These are phyloP conservation scores for Drosophila melanogaster DNA, from an alignment of 1,140 invertebrate genomes.

Conservation along the genomic window DNA sequence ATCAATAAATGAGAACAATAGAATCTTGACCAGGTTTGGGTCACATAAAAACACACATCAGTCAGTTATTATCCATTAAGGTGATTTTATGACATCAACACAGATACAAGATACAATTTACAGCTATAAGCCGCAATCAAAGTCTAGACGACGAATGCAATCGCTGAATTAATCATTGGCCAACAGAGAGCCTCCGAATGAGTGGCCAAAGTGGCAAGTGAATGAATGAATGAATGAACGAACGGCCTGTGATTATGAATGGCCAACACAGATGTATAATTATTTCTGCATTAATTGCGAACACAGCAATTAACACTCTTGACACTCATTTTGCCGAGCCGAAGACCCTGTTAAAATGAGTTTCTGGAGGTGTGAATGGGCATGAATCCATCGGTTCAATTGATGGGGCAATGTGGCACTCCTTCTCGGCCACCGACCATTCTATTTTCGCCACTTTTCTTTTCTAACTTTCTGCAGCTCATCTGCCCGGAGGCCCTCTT, in stretches of 20 bases:
- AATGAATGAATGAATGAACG: slow-evolving; percentile 23
- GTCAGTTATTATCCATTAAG: slow-evolving; percentile 3
- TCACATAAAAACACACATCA: slow-evolving; percentile 3
- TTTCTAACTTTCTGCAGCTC: slow-evolving; percentile 44
- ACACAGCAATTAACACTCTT: slow-evolving; percentile 41
- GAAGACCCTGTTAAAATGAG: slow-evolving; percentile 29
- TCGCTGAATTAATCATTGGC: slow-evolving; percentile 37
- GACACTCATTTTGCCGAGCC: slow-evolving; percentile 27
- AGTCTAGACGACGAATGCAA: slow-evolving; percentile 42
- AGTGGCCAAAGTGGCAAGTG: slow-evolving; percentile 11
- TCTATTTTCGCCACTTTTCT: slow-evolving; percentile 36
- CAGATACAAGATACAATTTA: slow-evolving; percentile 27
- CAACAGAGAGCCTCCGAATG: slow-evolving; percentile 17
- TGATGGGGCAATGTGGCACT: slow-evolving; percentile 15
- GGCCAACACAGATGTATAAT: slow-evolving; percentile 48
- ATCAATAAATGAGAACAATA: slow-evolving; percentile 20
- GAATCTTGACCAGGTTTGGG: slow-evolving; percentile 1
- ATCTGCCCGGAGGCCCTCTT: slow-evolving; percentile 33
- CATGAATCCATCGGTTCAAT: slow-evolving; percentile 8
- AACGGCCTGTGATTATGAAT: slow-evolving; percentile 52
- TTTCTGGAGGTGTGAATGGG: slow-evolving; percentile 23
- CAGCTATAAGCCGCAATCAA: slow-evolving; percentile 39
- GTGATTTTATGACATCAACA: slow-evolving; percentile 40
- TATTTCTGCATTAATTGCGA: slow-evolving; percentile 53
- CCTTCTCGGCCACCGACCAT: slow-evolving; percentile 6